Evolutionary conservation across 2,888 invertebrate species (phyloP).

Genomic region (Blera fallax): DNA sequence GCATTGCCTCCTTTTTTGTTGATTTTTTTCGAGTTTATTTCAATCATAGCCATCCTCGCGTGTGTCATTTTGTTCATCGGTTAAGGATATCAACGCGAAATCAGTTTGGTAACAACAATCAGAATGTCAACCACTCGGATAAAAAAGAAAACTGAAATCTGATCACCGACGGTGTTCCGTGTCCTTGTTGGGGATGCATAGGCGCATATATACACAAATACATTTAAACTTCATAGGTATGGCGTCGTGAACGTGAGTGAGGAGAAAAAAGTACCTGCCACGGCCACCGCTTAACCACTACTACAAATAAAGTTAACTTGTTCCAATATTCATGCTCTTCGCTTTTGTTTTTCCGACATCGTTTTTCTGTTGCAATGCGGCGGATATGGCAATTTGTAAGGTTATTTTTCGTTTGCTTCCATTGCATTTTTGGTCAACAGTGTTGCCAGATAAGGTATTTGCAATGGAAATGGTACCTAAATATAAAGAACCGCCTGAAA

Average conservation of each 20-base stretch:
- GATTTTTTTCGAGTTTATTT: constrained; percentile 41
- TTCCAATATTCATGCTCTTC: constrained; percentile 64
- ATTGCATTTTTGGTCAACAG: constrained; percentile 17
- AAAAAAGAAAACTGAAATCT: constrained; percentile 22
- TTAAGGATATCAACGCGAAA: constrained; percentile 72
- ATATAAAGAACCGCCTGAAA: too few relatives aligned
- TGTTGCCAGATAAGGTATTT: constrained; percentile 30
- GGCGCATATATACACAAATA: neutral
- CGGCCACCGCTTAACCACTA: constrained; percentile 70
- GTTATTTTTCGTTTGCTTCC: constrained; percentile 33
- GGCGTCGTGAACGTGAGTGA: constrained; percentile 24
- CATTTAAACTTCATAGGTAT: neutral
- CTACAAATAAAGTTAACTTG: constrained; percentile 73
- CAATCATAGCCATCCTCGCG: constrained; percentile 48
- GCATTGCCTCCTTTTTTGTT: constrained; percentile 31
- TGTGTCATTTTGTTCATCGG: constrained; percentile 61
- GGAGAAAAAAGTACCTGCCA: constrained; percentile 34
- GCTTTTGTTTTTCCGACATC: constrained; percentile 52
- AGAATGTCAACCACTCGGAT: constrained; percentile 61
- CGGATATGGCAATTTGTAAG: constrained; percentile 70
- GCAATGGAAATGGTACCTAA: too few relatives aligned
- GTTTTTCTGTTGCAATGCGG: constrained; percentile 70
- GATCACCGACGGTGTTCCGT: neutral
- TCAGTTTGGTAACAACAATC: constrained; percentile 69
- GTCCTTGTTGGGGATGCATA: neutral